Evolutionary conservation across 2,797 vertebrate species (phyloP).

Genomic region (Karalla daura): DNA sequence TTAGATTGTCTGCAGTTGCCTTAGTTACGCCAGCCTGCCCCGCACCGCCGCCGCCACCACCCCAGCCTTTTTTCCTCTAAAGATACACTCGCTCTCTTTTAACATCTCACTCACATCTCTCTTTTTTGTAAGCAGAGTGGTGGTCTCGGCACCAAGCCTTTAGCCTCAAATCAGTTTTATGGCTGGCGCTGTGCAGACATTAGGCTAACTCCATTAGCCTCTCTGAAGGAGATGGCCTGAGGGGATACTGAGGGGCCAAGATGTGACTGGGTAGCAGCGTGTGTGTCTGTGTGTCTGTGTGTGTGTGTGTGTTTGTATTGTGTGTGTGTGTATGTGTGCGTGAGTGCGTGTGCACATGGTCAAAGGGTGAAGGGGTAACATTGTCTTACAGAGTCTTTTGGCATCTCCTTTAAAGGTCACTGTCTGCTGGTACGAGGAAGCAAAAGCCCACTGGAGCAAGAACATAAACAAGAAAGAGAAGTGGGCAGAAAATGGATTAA

Average conservation of each 20-base stretch:
- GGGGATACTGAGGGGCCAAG: conserved; percentile 76
- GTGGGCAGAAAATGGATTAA: conserved; percentile 86
- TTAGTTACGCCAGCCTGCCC: conserved; percentile 77
- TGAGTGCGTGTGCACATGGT: conserved; percentile 15
- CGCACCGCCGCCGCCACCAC: conserved; percentile 50
- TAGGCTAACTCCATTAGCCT: conserved; percentile 85
- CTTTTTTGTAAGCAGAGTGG: conserved; percentile 76
- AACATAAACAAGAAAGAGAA: conserved; percentile 83
- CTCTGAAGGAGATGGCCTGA: conserved; percentile 78
- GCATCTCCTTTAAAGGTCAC: conserved; percentile 86
- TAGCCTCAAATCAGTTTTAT: conserved; percentile 87
- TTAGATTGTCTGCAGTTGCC: conserved; percentile 87
- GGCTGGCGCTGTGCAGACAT: conserved; percentile 84
- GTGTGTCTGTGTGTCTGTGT: conserved; percentile 14
- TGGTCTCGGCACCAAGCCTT: conserved; percentile 81
- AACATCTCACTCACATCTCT: conserved; percentile 81
- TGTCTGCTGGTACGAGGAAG: conserved; percentile 76
- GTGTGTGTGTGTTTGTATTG: conserved; percentile 17
- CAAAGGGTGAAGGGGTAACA: conserved; percentile 72
- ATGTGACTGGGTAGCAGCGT: conserved; percentile 41
- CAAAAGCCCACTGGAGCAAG: conserved; percentile 75
- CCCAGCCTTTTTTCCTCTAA: conserved; percentile 70
- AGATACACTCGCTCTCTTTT: conserved; percentile 79
- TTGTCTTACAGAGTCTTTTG: conserved; percentile 80
- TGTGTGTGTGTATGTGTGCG: conserved; percentile 7